These are phyloP conservation scores for Helarctos malayanus DNA, from an alignment of 2,797 vertebrate species.

Conservation along the genomic window DNA sequence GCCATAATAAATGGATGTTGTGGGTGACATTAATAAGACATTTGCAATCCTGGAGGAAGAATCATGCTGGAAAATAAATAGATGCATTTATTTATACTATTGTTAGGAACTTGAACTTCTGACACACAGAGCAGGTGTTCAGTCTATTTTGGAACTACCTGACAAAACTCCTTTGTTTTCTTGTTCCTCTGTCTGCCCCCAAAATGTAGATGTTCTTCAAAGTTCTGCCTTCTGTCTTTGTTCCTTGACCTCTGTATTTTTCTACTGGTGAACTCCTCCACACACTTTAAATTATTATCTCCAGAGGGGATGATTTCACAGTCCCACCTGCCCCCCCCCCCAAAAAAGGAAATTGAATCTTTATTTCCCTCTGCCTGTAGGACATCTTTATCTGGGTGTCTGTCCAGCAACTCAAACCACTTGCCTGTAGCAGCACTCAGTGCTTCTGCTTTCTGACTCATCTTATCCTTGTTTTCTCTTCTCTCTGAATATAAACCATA, in stretches of 20 bases:
- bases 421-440: neutral
- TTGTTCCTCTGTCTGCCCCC: slow-evolving; percentile 35
- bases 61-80: slow-evolving; percentile 60
- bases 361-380: neutral
- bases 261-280: neutral
- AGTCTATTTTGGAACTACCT: slow-evolving; percentile 55
- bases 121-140: slow-evolving; percentile 60
- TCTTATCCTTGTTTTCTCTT: neutral
- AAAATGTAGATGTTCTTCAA: slow-evolving; percentile 38
- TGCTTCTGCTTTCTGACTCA: neutral
- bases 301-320: neutral
- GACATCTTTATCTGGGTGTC: neutral
- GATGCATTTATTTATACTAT: slow-evolving; percentile 61
- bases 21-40: slow-evolving; percentile 74
- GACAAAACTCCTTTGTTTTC: slow-evolving; percentile 55
- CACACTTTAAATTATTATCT: slow-evolving; percentile 26
- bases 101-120: slow-evolving; percentile 76
- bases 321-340: neutral
- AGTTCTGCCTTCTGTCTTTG: slow-evolving; percentile 13
- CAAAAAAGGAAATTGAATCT: neutral
- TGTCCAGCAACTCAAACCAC: neutral
- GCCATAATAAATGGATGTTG: slow-evolving; percentile 60
- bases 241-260: slow-evolving; percentile 44
- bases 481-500: neutral
- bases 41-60: slow-evolving; percentile 61